Conservation (phyloP, 2,797 vertebrate species). For the Tenualosa ilisha region DNA sequence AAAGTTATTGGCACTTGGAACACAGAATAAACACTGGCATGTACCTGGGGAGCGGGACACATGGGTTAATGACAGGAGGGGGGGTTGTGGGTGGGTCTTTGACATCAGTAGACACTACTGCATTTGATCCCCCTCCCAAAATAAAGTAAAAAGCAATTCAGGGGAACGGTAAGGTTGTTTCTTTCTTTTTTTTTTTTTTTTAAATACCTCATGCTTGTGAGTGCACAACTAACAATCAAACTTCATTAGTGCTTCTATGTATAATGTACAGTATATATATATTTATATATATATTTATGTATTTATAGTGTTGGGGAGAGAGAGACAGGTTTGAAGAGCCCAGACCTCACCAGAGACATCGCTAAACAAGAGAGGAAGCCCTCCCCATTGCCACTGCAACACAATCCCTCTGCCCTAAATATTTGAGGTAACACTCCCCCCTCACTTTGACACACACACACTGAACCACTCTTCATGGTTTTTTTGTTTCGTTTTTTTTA, state of each 20-base stretch:
- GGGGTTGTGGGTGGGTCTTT: conserved; percentile 52
- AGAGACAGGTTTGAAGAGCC: conserved; percentile 55
- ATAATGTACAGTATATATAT: conserved; percentile 77
- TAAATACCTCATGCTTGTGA: conserved; percentile 78
- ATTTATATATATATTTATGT: conserved; percentile 68
- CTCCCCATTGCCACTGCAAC: conserved; percentile 60
- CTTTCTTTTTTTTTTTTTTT: conserved; percentile 7
- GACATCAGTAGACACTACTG: conserved; percentile 71
- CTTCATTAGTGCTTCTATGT: conserved; percentile 76
- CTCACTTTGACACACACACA: conserved; percentile 10
- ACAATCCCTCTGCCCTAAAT: conserved; percentile 41
- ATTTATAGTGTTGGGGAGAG: conserved; percentile 63
- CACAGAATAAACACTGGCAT: conserved; percentile 78
- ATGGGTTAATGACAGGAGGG: neutral
- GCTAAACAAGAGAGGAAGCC: conserved; percentile 4
- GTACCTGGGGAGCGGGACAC: conserved; percentile 57
- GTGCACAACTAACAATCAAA: conserved; percentile 78
- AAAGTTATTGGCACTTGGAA: conserved; percentile 87
- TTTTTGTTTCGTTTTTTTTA: too few species aligned
- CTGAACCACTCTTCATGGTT: neutral
- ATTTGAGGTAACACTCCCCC: conserved; percentile 45
- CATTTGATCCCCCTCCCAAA: conserved; percentile 50
- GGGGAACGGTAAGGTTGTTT: conserved; percentile 33
- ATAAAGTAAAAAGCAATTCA: conserved; percentile 39
- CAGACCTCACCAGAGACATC: conserved; percentile 71